Evolutionary conservation across 2,113 vertebrate species (phyloP), one percentile per base, ranked within the genome.

Genomic region (Machaerirhynchus nigripectus): DNA sequence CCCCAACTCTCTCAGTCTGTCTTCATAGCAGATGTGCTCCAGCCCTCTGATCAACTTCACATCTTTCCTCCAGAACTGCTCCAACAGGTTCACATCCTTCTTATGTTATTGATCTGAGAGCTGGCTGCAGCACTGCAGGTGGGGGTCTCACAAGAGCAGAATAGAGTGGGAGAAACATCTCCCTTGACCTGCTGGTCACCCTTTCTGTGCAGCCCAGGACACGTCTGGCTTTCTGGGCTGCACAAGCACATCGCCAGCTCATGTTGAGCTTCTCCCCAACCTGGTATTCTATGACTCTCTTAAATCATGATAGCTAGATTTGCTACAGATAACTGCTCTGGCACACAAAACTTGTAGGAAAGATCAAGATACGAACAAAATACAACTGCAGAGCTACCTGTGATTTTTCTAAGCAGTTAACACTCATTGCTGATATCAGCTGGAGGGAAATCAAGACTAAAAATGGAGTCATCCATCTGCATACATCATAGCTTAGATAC

Each of bases 371-470:
- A 40, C 24, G 57, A 90, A 84, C 5, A 57, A 69, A 87, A 80
- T 26, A 52, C 26, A 61, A 50, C 68, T 84, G 59, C 63, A 70
- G 76, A 74, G 39, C 21, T 47, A 88, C 33, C 69, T 73, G 78
- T 18, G 44, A 82, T 76, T 89, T 76, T 82, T 73, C 28, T 42
- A 31, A 83, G 53, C 40, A 79, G 35, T 73, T 91, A 73, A 57
- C 67, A 42, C 42, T 76, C 26, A 5, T 42, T 87, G 70, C 39
- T 50, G 74, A 2, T 82, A 79, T 9, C 86, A 89, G 57, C 28
- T 87, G 44, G 74, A 82, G 23, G 16, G 39, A 87, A 92, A 89
- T 82, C 52, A 87, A 79, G 89, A 46, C 40, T 35, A 50, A 57
- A 80, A 89, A 80, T 26, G 37, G 40, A 79, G 19, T 61, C 28